Percentiles rank a stretch among this genome's conserved stretches.
phyloP scores from a whole-genome alignment of 2,113 vertebrate genomes.

The Anolis sagrei region DNA sequence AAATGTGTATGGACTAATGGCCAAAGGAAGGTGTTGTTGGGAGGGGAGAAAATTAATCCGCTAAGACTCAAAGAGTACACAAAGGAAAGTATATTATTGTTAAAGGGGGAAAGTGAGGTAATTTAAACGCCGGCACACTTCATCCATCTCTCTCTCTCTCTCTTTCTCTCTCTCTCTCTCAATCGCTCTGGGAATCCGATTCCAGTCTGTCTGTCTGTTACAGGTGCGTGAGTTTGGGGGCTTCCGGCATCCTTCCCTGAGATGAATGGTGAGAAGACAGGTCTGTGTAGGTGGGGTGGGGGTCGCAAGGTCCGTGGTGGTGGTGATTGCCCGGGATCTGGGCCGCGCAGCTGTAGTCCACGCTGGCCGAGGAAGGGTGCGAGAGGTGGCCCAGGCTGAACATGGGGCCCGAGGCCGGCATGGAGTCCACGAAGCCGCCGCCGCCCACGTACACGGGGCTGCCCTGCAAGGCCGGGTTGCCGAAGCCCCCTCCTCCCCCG shows the following conservation, averaged over 20 bases:
- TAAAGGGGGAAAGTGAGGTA: conserved; percentile 89
- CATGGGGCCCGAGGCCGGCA: conserved; percentile 97
- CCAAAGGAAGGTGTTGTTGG: conserved; percentile 57
- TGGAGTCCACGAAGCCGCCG: conserved; percentile 99
- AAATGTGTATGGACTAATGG: conserved; percentile 60
- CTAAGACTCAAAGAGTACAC: conserved; percentile 82
- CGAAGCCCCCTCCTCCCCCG: conserved; percentile 85
- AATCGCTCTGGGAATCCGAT: background rate
- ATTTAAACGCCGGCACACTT: conserved; percentile 85
- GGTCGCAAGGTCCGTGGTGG: conserved; percentile 99
- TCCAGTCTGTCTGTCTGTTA: conserved; percentile 48
- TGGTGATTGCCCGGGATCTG: conserved; percentile 99
- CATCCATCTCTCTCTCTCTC: background rate
- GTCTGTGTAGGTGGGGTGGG: conserved; percentile 99
- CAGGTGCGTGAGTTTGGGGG: conserved; percentile 99
- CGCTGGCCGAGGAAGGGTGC: conserved; percentile 97
- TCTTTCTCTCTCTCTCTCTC: background rate
- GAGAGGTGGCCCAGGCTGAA: conserved; percentile 99
- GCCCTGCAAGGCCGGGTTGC: conserved; percentile 94
- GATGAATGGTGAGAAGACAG: conserved; percentile 97
- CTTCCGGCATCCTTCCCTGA: conserved; percentile 99
- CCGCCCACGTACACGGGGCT: conserved; percentile 96
- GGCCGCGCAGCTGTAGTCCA: conserved; percentile 99
- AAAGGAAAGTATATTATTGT: conserved; percentile 75
- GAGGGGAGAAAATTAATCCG: conserved; percentile 61